Percentiles rank a stretch among this genome's conserved stretches.
Conservation (phyloP, 1,140 invertebrate genomes). For the Trichoplusia ni region DNA sequence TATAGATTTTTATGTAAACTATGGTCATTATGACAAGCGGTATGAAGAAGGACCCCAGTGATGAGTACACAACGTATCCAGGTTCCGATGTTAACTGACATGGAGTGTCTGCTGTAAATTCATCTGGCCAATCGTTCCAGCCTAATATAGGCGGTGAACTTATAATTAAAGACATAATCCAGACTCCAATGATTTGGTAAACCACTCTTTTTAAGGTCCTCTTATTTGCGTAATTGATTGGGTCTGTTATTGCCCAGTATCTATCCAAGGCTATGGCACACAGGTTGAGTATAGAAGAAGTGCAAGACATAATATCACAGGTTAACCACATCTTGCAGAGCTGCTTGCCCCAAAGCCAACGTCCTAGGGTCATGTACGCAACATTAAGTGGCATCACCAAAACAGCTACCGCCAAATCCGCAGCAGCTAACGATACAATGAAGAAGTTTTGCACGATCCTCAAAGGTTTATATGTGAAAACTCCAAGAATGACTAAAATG, state of each 20-base stretch:
- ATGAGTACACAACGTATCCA: slow-evolving; percentile 95
- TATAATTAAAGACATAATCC: slow-evolving; percentile 93
- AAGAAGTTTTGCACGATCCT: slow-evolving; percentile 98
- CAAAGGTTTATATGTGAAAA: slow-evolving; percentile 95
- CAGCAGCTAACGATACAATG: slow-evolving; percentile 96
- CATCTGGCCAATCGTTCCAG: slow-evolving; percentile 97
- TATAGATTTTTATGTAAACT: slow-evolving; percentile 95
- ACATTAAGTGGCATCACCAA: slow-evolving; percentile 97
- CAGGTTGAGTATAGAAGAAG: slow-evolving; percentile 96
- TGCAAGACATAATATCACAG: slow-evolving; percentile 96
- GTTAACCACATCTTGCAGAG: slow-evolving; percentile 97
- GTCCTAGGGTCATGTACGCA: slow-evolving; percentile 91
- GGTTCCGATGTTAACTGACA: slow-evolving; percentile 89
- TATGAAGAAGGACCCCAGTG: slow-evolving; percentile 96
- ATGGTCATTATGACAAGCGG: slow-evolving; percentile 96
- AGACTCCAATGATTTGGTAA: slow-evolving; percentile 92
- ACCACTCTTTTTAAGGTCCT: slow-evolving; percentile 93
- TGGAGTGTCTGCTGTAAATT: slow-evolving; percentile 83
- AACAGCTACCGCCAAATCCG: slow-evolving; percentile 96
- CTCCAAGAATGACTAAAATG: slow-evolving; percentile 94
- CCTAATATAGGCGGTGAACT: slow-evolving; percentile 96
- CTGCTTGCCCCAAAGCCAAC: slow-evolving; percentile 93
- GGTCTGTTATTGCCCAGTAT: slow-evolving; percentile 97
- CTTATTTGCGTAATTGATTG: slow-evolving; percentile 97
- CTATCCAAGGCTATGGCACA: slow-evolving; percentile 90